Evolutionary conservation across 2,113 vertebrate genomes (phyloP).

Genomic region (Oryzias melastigma): DNA sequence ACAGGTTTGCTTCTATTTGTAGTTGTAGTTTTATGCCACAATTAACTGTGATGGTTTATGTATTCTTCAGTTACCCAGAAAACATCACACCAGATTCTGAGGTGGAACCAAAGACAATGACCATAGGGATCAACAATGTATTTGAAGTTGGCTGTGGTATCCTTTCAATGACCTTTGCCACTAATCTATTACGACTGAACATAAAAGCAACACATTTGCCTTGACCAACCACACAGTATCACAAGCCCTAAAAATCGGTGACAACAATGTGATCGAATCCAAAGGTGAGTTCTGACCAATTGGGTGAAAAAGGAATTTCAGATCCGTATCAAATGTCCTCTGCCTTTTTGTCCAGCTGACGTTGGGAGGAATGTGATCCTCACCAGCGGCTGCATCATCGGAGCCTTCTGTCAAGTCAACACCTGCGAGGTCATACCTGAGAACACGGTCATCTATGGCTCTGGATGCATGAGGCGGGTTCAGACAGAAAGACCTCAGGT

Average conservation of each 20-base stretch:
- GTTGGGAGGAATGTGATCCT: constrained; percentile 93
- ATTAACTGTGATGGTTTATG: neutral
- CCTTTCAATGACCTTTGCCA: constrained; percentile 60
- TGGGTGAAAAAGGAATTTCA: neutral
- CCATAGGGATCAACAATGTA: constrained; percentile 95
- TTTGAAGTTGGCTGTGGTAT: constrained; percentile 98
- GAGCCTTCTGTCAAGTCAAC: constrained; percentile 92
- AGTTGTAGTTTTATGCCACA: neutral
- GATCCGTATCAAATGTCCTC: neutral
- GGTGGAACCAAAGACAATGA: constrained; percentile 91
- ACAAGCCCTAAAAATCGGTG: constrained; percentile 95
- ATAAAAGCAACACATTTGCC: neutral
- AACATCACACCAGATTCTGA: constrained; percentile 88
- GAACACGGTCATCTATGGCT: constrained; percentile 93
- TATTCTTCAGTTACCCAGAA: constrained; percentile 83
- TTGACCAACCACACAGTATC: constrained; percentile 78
- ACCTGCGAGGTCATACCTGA: constrained; percentile 95
- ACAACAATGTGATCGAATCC: constrained; percentile 98
- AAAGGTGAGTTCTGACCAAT: constrained; percentile 80
- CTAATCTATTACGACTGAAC: neutral
- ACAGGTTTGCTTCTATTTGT: constrained; percentile 75
- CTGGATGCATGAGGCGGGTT: constrained; percentile 89
- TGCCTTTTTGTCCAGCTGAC: constrained; percentile 74
- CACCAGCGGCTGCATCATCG: constrained; percentile 94
- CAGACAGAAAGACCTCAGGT: constrained; percentile 97